Evolutionary conservation across 1,140 invertebrate genomes (phyloP).

Genomic region (Drosophila lacertosa): DNA sequence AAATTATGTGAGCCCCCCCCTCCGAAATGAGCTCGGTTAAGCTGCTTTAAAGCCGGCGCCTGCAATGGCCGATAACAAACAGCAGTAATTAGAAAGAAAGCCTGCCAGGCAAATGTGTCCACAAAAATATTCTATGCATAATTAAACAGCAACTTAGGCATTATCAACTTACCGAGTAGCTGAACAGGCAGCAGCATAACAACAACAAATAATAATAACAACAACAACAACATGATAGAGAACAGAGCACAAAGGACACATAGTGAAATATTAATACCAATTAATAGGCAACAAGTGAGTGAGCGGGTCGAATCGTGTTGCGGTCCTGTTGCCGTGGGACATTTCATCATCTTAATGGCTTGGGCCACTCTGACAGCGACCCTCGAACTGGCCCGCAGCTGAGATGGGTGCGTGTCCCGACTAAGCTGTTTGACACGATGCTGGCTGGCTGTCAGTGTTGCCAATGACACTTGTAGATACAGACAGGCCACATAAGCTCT

Average conservation of each 20-base stretch:
- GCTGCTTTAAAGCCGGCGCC: constrained; percentile 47
- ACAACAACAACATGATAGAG: background rate
- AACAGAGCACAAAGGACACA: constrained; percentile 28
- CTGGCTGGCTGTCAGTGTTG: constrained; percentile 25
- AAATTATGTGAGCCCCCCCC: constrained; percentile 32
- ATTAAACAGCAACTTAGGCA: constrained; percentile 76
- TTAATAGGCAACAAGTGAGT: constrained; percentile 75
- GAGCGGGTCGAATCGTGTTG: background rate
- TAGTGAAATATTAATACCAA: constrained; percentile 72
- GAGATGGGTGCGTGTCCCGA: constrained; percentile 21
- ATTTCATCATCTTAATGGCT: constrained; percentile 75
- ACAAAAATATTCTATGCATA: constrained; percentile 66
- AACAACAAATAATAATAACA: background rate
- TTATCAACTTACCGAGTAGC: constrained; percentile 49
- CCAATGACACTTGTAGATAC: constrained; percentile 52
- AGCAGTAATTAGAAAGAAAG: constrained; percentile 65
- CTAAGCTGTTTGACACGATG: constrained; percentile 22
- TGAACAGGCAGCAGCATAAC: constrained; percentile 8
- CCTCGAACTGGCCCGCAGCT: constrained; percentile 47
- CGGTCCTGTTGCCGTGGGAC: constrained; percentile 36
- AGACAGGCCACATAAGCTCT: constrained; percentile 34
- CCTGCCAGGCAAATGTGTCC: constrained; percentile 25
- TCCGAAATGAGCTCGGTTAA: constrained; percentile 47
- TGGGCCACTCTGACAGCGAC: constrained; percentile 42
- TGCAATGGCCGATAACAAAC: constrained; percentile 59